A percentile compares a stretch with the other conserved stretches of the same genome.
Conservation (phyloP, 2,797 vertebrate genomes). For the Clamator glandarius region DNA sequence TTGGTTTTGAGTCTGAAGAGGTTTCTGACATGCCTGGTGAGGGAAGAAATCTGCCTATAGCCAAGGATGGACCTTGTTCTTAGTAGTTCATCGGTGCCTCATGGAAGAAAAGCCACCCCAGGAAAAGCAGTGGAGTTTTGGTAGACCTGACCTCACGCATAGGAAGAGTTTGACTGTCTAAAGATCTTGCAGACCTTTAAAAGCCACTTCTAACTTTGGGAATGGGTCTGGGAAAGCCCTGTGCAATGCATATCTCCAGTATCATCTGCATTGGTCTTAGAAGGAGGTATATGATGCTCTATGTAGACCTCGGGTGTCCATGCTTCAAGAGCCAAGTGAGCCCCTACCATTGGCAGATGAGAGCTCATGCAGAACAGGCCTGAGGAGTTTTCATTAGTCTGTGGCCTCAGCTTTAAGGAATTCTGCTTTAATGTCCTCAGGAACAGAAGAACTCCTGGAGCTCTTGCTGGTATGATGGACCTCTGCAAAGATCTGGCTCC, state of each 20-base stretch:
- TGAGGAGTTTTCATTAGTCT: background rate
- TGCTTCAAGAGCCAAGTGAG: background rate
- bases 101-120: background rate
- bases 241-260: background rate
- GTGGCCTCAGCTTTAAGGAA: background rate
- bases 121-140: background rate
- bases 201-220: background rate
- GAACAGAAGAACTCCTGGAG: background rate
- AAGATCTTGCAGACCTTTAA: background rate
- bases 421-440: background rate
- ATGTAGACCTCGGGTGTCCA: background rate
- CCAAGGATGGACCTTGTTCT: background rate
- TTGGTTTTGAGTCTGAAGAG: background rate
- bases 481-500: constrained; percentile 5
- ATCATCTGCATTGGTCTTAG: background rate
- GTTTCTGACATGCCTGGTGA: background rate
- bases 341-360: background rate
- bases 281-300: background rate
- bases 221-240: background rate
- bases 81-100: background rate
- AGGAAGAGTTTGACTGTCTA: background rate
- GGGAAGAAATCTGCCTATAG: background rate
- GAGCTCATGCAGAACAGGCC: background rate
- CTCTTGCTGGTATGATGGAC: background rate
- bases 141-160: background rate